phyloP scores from a whole-genome alignment of 2,888 invertebrate genomes.

The Mayetiola destructor region DNA sequence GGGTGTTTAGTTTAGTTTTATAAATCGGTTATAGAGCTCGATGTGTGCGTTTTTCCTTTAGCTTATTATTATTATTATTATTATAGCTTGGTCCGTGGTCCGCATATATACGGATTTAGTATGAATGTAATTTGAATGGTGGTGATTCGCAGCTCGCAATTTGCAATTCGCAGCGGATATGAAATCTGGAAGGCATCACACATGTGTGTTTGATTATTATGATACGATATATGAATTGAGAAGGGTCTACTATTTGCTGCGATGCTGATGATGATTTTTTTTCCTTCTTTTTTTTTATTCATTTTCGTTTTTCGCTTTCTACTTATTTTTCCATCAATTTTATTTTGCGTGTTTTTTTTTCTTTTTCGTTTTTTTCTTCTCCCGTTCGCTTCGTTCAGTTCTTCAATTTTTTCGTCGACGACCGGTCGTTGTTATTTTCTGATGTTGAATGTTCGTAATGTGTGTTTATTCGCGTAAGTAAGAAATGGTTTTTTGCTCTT shows the following conservation, averaged over 20 bases:
- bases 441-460: not conserved
- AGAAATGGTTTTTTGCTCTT: constrained; percentile 10
- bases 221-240: constrained; percentile 12
- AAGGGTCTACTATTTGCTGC: constrained; percentile 12
- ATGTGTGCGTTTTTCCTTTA: constrained; percentile 1
- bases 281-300: not conserved
- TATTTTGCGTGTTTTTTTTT: not conserved
- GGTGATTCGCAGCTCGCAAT: too few relatives aligned
- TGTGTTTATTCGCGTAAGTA: not conserved
- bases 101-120: not conserved
- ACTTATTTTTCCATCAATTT: constrained; percentile 8
- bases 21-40: not conserved
- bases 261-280: constrained; percentile 8
- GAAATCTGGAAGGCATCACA: constrained; percentile 10
- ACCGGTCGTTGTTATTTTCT: not conserved
- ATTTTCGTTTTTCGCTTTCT: constrained; percentile 5
- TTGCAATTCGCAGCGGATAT: too few relatives aligned
- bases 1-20: constrained; percentile 12
- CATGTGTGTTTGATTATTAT: constrained; percentile 12
- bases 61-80: not conserved
- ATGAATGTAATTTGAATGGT: constrained; percentile 9
- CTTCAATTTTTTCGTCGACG: too few relatives aligned
- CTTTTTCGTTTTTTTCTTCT: not conserved
- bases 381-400: too few relatives aligned
- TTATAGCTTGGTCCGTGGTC: not conserved